Conservation (phyloP, 2,113 vertebrate species). For the Anolis carolinensis region DNA sequence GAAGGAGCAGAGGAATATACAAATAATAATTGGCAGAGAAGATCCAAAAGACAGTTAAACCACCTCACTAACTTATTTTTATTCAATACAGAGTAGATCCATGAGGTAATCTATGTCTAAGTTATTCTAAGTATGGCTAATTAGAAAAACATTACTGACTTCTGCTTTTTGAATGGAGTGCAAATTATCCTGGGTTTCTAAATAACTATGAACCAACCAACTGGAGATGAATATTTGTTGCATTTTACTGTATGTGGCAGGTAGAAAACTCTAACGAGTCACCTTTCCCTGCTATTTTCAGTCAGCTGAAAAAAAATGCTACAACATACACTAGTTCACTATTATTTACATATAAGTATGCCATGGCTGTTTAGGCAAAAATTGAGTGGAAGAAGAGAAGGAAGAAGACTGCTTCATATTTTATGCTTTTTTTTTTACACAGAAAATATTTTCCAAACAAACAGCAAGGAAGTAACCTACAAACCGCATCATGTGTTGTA, state of each 20-base stretch:
- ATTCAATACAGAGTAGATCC: background rate
- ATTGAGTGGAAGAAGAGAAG: background rate
- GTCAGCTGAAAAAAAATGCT: background rate
- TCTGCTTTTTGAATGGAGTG: background rate
- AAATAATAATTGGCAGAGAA: background rate
- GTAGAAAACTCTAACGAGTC: background rate
- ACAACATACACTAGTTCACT: background rate
- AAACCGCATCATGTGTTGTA: background rate
- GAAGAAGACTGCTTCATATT: background rate
- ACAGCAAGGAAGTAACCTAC: background rate
- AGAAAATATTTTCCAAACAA: background rate
- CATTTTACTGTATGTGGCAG: background rate
- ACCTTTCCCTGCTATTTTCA: background rate
- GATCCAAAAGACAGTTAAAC: background rate
- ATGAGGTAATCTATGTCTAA: background rate
- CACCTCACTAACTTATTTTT: background rate
- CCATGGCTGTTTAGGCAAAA: background rate
- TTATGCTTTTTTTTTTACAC: background rate
- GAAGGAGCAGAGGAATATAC: background rate
- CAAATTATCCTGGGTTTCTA: constrained; percentile 23
- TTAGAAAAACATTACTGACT: background rate
- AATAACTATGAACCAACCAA: background rate
- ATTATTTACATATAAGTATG: background rate
- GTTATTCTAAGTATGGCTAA: background rate
- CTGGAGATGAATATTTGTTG: background rate